These are phyloP conservation scores for Trichechus manatus DNA, from an alignment of 2,113 vertebrate genomes.

Conservation along the genomic window DNA sequence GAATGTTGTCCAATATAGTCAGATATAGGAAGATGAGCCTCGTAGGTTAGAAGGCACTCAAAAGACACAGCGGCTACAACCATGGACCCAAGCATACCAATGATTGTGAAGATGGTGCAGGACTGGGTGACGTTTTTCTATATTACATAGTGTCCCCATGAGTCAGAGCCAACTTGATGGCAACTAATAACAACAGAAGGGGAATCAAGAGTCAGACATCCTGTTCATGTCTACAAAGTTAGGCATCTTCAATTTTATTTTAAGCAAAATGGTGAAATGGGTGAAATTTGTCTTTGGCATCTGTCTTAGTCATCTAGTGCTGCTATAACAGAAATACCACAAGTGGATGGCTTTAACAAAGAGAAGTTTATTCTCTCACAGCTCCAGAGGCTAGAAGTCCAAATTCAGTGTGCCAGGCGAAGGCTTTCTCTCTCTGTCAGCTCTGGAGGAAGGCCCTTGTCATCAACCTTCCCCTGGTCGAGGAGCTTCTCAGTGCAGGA, in stretches of 20 bases:
- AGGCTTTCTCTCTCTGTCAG: no score
- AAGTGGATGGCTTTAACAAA: no score
- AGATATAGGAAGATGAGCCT: neutral
- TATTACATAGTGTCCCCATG: neutral
- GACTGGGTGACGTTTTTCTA: neutral
- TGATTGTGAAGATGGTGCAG: neutral
- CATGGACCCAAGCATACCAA: neutral
- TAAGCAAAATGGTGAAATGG: neutral
- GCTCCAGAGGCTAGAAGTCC: no score
- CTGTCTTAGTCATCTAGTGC: no score
- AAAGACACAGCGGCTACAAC: neutral
- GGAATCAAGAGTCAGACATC: neutral
- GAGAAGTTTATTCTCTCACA: no score
- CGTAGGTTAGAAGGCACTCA: neutral
- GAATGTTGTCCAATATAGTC: neutral
- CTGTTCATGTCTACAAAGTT: neutral
- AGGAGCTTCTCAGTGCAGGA: no score
- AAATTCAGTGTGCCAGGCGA: no score
- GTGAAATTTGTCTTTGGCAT: neutral
- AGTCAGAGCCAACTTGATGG: neutral
- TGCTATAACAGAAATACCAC: no score
- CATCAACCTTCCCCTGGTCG: no score
- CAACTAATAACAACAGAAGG: neutral
- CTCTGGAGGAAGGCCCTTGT: no score
- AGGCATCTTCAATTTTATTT: slow-evolving; percentile 14